A percentile compares a stretch with the other conserved stretches of the same genome.
Evolutionary conservation across 1,140 invertebrate genomes (phyloP).

Genomic region (Eriosoma lanigerum): DNA sequence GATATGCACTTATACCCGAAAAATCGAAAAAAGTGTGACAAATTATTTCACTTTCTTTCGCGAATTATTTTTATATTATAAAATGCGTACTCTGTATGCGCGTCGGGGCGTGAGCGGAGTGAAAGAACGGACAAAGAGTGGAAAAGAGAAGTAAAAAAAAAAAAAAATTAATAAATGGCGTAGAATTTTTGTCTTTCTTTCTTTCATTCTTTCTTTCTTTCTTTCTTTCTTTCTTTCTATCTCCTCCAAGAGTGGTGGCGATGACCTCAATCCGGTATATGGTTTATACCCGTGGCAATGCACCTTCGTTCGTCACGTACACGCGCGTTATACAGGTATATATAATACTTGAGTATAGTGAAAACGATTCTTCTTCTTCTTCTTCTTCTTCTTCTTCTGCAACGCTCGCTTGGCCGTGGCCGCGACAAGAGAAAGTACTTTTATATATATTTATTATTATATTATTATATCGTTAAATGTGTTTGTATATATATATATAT

Average conservation of each 20-base stretch:
- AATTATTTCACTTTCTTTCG: slow-evolving; percentile 46
- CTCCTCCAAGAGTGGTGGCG: slow-evolving; percentile 7
- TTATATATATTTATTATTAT: slow-evolving; percentile 25
- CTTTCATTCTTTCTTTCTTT: slow-evolving; percentile 14
- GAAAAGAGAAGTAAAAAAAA: slow-evolving; percentile 20
- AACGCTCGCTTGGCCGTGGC: slow-evolving; percentile 27
- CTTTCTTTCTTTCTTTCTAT: background rate
- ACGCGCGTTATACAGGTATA: background rate
- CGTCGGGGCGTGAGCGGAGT: slow-evolving; percentile 9
- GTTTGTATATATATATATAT: slow-evolving; percentile 9
- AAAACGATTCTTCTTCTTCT: slow-evolving; percentile 38
- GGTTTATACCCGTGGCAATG: slow-evolving; percentile 37
- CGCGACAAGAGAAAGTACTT: slow-evolving; percentile 47
- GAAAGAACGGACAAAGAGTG: background rate
- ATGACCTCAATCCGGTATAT: slow-evolving; percentile 33
- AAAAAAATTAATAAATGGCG: background rate
- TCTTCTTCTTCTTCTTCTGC: too few species aligned
- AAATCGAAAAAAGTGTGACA: slow-evolving; percentile 30
- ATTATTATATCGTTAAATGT: background rate
- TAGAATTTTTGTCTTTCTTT: slow-evolving; percentile 18
- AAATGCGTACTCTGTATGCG: background rate
- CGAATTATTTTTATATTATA: slow-evolving; percentile 21
- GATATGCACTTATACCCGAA: background rate
- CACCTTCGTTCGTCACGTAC: slow-evolving; percentile 6
- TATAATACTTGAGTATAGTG: slow-evolving; percentile 3